Conservation (phyloP, 2,888 invertebrate genomes). For the Cosmia pyralina region DNA sequence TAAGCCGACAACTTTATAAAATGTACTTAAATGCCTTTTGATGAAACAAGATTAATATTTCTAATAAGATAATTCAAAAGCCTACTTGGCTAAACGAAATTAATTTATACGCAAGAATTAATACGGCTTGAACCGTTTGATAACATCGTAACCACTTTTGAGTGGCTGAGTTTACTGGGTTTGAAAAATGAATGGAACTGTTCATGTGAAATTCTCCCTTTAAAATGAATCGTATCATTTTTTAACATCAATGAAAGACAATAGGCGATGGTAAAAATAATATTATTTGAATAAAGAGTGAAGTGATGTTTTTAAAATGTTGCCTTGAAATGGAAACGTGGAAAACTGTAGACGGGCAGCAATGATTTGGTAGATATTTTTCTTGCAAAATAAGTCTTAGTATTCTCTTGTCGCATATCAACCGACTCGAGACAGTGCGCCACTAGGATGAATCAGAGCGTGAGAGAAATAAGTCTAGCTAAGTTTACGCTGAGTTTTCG, state of each 20-base stretch:
- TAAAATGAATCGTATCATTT: conserved; percentile 33
- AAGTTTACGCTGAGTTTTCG: conserved; percentile 70
- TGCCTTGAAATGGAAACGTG: conserved; percentile 28
- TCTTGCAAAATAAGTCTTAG: conserved; percentile 60
- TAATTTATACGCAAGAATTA: conserved; percentile 44
- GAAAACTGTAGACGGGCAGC: conserved; percentile 16
- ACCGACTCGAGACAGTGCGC: conserved; percentile 64
- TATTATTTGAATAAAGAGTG: conserved; percentile 35
- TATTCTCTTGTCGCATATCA: conserved; percentile 69
- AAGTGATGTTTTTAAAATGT: conserved; percentile 22
- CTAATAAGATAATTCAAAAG: conserved; percentile 29
- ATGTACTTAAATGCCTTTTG: neutral
- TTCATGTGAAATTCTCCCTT: conserved; percentile 31
- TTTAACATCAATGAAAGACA: conserved; percentile 33
- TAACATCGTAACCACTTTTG: conserved; percentile 35
- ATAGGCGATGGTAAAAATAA: neutral
- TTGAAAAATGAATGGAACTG: conserved; percentile 38
- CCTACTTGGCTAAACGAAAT: conserved; percentile 33
- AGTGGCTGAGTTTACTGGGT: conserved; percentile 29
- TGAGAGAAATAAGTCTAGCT: conserved; percentile 74
- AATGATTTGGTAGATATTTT: conserved; percentile 49
- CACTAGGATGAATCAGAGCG: conserved; percentile 73
- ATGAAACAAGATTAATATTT: conserved; percentile 9
- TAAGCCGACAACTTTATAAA: neutral
- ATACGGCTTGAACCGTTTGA: conserved; percentile 31